A percentile compares a stretch with the other conserved stretches of the same genome.
Evolutionary conservation across 2,888 invertebrate genomes (phyloP).

Genomic region (Meganola albula): DNA sequence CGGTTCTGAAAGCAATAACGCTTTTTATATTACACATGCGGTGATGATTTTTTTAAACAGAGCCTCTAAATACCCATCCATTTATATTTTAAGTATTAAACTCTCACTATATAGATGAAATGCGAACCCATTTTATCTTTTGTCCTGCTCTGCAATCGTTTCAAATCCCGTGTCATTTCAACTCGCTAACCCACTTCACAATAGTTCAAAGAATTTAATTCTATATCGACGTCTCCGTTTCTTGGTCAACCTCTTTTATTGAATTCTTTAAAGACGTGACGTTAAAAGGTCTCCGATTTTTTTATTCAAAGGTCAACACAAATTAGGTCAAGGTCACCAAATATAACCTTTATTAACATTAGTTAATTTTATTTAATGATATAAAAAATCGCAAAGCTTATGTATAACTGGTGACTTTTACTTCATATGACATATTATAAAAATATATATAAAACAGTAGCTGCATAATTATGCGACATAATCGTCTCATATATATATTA

Average conservation of each 20-base stretch:
- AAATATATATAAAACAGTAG: too few relatives aligned
- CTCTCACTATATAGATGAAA: too few relatives aligned
- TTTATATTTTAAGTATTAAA: not conserved
- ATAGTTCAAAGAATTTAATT: not conserved
- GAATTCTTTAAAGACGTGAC: not conserved
- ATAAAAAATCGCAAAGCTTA: too few relatives aligned
- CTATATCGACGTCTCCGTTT: not conserved
- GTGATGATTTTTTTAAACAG: not conserved
- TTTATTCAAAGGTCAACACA: not conserved
- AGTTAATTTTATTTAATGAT: too few relatives aligned
- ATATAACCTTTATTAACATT: too few relatives aligned
- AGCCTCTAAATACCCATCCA: not conserved
- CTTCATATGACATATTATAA: not conserved
- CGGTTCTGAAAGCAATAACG: constrained; percentile 27
- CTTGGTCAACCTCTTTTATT: not conserved
- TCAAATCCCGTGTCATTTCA: too few relatives aligned
- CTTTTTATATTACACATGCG: too few relatives aligned
- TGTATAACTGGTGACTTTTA: too few relatives aligned
- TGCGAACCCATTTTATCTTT: too few relatives aligned
- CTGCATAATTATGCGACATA: not conserved
- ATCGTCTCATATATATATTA: too few relatives aligned
- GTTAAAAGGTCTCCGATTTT: not conserved
- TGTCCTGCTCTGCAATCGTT: too few relatives aligned
- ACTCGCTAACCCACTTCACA: not conserved
- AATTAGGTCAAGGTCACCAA: not conserved